Percentiles rank a stretch among this genome's conserved stretches.
These are phyloP conservation scores for Temnothorax unifasciatus DNA, from an alignment of 2,888 invertebrate species.

Conservation along the genomic window DNA sequence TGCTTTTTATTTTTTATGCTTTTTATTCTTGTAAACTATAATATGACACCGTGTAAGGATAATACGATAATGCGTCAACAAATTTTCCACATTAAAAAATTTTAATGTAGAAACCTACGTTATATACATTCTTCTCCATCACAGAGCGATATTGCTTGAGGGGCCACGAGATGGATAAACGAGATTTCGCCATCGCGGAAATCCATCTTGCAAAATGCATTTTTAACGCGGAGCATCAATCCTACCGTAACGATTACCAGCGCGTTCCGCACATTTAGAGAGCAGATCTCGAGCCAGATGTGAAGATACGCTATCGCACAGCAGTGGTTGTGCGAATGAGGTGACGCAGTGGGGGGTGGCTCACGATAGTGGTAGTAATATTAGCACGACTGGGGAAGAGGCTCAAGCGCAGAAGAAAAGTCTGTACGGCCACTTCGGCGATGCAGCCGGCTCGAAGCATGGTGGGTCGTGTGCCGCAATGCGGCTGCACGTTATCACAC, in stretches of 20 bases:
- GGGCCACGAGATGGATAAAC: neutral
- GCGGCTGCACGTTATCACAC: slow-evolving; percentile 83
- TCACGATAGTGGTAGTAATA: neutral
- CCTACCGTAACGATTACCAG: neutral
- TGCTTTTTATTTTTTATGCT: too few relatives aligned
- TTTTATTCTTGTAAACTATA: neutral
- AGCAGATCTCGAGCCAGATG: slow-evolving; percentile 7
- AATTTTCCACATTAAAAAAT: neutral
- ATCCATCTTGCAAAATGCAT: slow-evolving; percentile 28
- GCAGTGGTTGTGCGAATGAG: slow-evolving; percentile 6
- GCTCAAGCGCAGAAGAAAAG: slow-evolving; percentile 53
- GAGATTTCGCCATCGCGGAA: neutral
- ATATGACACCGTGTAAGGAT: neutral
- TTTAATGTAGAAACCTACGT: neutral
- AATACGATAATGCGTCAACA: neutral
- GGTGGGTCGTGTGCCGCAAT: slow-evolving; percentile 81
- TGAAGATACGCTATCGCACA: slow-evolving; percentile 9
- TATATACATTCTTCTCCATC: neutral
- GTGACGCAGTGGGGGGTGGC: neutral
- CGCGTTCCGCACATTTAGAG: slow-evolving; percentile 14
- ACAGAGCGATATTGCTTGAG: neutral
- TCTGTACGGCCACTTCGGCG: slow-evolving; percentile 67
- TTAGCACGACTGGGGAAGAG: slow-evolving; percentile 45
- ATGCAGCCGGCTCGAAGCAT: slow-evolving; percentile 70
- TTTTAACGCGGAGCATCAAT: slow-evolving; percentile 43